Evolutionary conservation across 2,888 invertebrate genomes (phyloP).

Genomic region (Ochropacha duplaris): DNA sequence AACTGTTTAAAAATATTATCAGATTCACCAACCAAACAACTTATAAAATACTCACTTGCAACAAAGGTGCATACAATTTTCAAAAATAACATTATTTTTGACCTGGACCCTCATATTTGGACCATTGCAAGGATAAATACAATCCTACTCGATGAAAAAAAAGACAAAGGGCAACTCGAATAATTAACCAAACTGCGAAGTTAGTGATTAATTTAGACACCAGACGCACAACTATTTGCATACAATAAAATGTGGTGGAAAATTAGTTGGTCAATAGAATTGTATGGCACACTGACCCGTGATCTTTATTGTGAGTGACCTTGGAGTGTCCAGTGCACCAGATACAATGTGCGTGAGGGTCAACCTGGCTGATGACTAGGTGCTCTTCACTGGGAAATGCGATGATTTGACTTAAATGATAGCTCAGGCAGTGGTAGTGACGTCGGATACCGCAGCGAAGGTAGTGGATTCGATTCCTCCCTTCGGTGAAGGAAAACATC

Average conservation of each 20-base stretch:
- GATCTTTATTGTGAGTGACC: conserved; percentile 49
- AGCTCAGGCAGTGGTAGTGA: too few species aligned
- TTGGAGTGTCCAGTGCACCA: conserved; percentile 35
- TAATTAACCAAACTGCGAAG: background rate
- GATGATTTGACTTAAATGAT: too few species aligned
- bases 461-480: too few species aligned
- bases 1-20: too few species aligned
- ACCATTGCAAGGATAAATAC: background rate
- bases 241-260: conserved; percentile 46
- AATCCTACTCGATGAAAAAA: background rate
- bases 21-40: too few species aligned
- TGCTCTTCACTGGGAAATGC: background rate
- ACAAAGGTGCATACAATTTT: too few species aligned
- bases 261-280: conserved; percentile 58
- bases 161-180: background rate
- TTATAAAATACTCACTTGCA: too few species aligned
- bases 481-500: too few species aligned
- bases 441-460: too few species aligned
- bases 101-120: too few species aligned
- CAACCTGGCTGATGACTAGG: conserved; percentile 5
- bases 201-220: conserved; percentile 14
- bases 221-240: conserved; percentile 41
- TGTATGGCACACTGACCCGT: conserved; percentile 46
- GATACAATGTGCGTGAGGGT: conserved; percentile 16
- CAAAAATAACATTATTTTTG: too few species aligned